Evolutionary conservation across 2,888 invertebrate genomes (phyloP), one percentile per base, ranked within the genome.

Genomic region (Trissolcus brochymenae): DNA sequence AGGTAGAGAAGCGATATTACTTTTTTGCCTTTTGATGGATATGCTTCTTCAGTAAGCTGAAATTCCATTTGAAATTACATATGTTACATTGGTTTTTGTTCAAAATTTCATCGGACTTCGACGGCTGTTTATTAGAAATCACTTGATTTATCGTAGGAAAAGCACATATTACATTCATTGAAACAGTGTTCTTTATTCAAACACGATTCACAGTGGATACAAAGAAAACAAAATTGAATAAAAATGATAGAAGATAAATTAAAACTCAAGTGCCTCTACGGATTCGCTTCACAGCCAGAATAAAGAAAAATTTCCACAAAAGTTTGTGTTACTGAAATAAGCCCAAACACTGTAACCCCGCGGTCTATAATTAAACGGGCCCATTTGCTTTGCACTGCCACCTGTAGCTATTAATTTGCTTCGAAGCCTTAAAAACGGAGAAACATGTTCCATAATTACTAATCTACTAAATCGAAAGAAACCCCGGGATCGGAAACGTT

Each of bases 11-110:
- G 65, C 67, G 64, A 67, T 78, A 78, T 72, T 75, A 75, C 61
- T 75, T 75, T 65, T 78, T 75, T 59, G 56, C 67, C 72, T 43
- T 68, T 75, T 78, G 78, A 78, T 78, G 65, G 62, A 78, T 78
- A 78, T 67, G 78, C 78, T 78, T 78, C 78, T 78, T 78, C 78
- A 75, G 78, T 78, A 67, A 78, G 78, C 75, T 75, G 41, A 72
- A 78, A 75, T 72, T 75, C 71, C 75, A 72, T 78, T 64, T 68
- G 64, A 68, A 78, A 67, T 72, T 75, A 64, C 75, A 74, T 62
- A 60, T 75, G 75, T 71, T 71, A 67, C 71, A 17, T 46, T 19
- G 64, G 57, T 75, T 75, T 35, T 66, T 74, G 62, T 78, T 73
- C 57, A 41, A 71, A 74, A 64, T 74, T 70, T 78, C 74, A 71